Base-by-base conservation (phyloP, 1,140 invertebrate species). In the Papilio machaon region DNA sequence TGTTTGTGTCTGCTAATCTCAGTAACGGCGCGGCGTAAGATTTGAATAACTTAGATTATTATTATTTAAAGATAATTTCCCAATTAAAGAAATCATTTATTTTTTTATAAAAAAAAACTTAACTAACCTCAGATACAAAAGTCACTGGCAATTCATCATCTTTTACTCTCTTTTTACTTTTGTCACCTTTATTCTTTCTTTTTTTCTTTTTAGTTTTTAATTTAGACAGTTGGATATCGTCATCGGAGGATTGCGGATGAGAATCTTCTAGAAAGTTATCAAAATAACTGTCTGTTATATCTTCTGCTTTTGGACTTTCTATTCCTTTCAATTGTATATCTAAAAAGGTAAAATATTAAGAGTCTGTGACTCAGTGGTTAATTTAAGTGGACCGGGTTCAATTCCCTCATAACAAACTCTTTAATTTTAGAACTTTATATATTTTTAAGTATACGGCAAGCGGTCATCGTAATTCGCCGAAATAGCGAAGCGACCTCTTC, bases 171-270 rank as follows among this genome's bases (percentile, higher is more conserved):
- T 81, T 84, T 79, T 85, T 86, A 73, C 85, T 87, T 58, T 60
- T 84, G 47, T 84, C 82, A 47, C 84, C 87, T 79, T 87, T 86
- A n/a, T 60, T 88, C 81, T 86, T 91, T 80, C 85, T 88, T 30
- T 82, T 83, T 49, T 67, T 82, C 67, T 82, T 86, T 52, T 87
- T 85, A 52, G 81, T 83, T 49, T 88, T 90, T 15, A 91, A 60
- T n/a, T 86, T 80, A 0, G 87, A 88, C 2, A 91, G 83, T 19
- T 86, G 82, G 8, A 88, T 83, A 38, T 91, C 89, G 49, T 92
- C 91, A 10, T 92, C 91, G 0, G 90, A 90, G 0, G 86, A 84
- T 10, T 83, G 81, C 11, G 81, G 79, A 54, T 80, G 54, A 1
- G 83, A 43, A 30, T 84, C 84, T 5, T 84, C 83, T 7, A 47